Base-by-base conservation (phyloP, 37 sponge, comb jelly and placozoan genomes). In the Eunapius fragilis region DNA sequence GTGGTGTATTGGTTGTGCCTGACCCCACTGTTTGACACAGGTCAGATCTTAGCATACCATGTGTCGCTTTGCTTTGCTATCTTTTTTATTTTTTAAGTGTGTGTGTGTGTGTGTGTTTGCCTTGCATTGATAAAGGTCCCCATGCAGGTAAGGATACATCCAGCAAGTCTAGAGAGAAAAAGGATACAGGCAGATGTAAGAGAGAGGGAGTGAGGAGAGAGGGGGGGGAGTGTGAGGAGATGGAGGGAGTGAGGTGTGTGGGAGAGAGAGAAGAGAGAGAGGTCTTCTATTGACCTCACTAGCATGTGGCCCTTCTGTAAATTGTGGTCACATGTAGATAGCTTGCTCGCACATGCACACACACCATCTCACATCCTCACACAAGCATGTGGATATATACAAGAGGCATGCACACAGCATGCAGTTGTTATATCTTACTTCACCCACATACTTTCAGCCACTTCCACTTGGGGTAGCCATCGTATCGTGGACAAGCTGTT, bases 401-500 rank as follows among this genome's bases (percentile, higher is more conserved):
- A 28, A 72, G 13, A 72, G 0, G 13, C 73, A 33, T 30, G 13
- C 31, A 72, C 31, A 33, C 14, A 3, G 25, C 34, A 35, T 35
- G 19, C 34, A 37, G 22, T 0, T 11, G 17, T 35, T 23, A 26
- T 1, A 33, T 11, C 47, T 26, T 30, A 9, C 13, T 69, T 69
- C 2, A 28, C 69, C 70, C 17, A 10, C 41, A 33, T 74, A 83
- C 31, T 73, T 24, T 10, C 14, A 33, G 31, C 74, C 31, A 33
- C 31, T 0, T 24, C 74, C 6, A 31, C 78, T 35, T 58, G 58
- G 58, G 91, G 91, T 6, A 87, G 87, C 17, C 91, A 93, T 37
- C 68, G 77, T 48, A 89, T 93, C 28, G 25, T 67, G 31, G 94
- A 93, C 85, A 97, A 92, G 80, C 76, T 97, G 31, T 97, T 97